A percentile compares a stretch with the other conserved stretches of the same genome.
Evolutionary conservation across 2,888 invertebrate species (phyloP).

Genomic region (Mylabris sibirica): DNA sequence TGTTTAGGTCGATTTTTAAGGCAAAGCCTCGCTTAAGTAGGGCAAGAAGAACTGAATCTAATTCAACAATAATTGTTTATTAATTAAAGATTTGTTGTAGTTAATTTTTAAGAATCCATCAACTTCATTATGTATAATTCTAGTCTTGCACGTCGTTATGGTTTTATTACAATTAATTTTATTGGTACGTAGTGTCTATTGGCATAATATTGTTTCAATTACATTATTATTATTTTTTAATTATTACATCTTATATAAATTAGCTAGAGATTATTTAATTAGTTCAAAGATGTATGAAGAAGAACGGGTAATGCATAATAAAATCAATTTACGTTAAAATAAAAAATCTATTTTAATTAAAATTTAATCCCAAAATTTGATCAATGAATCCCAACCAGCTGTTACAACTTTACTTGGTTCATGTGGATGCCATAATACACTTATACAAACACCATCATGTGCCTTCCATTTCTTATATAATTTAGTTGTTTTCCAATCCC

Average conservation of each 20-base stretch:
- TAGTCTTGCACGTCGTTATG: slow-evolving; percentile 74
- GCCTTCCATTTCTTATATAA: slow-evolving; percentile 99
- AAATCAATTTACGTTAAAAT: slow-evolving; percentile 48
- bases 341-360: slow-evolving; percentile 32
- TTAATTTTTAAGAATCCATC: slow-evolving; percentile 88
- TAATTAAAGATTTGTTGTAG: slow-evolving; percentile 65
- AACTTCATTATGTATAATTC: slow-evolving; percentile 74
- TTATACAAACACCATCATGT: slow-evolving; percentile 96
- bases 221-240: slow-evolving; percentile 88
- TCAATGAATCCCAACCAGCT: slow-evolving; percentile 98
- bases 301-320: slow-evolving; percentile 74
- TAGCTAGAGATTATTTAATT: slow-evolving; percentile 85
- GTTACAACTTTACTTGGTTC: slow-evolving; percentile 97
- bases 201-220: slow-evolving; percentile 91
- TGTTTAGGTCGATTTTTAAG: no score
- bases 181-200: slow-evolving; percentile 81
- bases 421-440: slow-evolving; percentile 97
- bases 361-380: slow-evolving; percentile 97
- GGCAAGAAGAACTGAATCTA: no score
- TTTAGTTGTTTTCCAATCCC: slow-evolving; percentile 99
- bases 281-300: slow-evolving; percentile 83
- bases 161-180: slow-evolving; percentile 81
- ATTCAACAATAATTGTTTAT: slow-evolving; percentile 18
- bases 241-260: slow-evolving; percentile 90
- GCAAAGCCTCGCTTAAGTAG: no score